Conservation (phyloP, 2,888 invertebrate genomes). For the Lamellibrachia columna region DNA sequence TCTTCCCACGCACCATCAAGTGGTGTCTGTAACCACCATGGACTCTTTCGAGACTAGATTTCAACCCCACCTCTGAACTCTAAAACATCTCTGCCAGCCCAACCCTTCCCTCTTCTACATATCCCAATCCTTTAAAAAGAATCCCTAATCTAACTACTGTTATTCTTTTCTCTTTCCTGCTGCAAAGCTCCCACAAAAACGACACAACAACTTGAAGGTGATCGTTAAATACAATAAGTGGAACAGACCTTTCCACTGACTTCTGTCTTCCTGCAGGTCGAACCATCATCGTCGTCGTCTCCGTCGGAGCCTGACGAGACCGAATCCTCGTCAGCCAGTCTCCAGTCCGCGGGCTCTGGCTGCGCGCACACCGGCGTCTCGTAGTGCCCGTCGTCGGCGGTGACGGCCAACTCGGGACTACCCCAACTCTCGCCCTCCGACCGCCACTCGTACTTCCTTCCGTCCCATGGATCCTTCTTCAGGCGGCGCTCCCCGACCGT, state of each 20-base stretch:
- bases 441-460: neutral
- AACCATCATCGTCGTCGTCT: neutral
- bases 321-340: neutral
- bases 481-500: neutral
- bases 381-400: neutral
- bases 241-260: neutral
- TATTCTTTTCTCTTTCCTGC: no score
- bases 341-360: neutral
- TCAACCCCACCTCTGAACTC: no score
- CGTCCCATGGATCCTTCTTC: neutral
- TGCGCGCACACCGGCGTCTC: neutral
- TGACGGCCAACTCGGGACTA: neutral
- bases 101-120: no score
- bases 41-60: no score
- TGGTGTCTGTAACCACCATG: no score
- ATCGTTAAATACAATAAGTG: no score
- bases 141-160: no score
- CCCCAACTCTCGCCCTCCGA: neutral
- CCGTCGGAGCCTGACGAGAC: neutral
- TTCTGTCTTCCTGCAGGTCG: neutral
- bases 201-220: no score
- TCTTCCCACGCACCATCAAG: no score
- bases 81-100: no score
- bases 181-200: no score
- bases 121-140: no score